A percentile compares a stretch with the other conserved stretches of the same genome.
Evolutionary conservation across 1,140 invertebrate species (phyloP).

Genomic region (Holotrichia oblita): DNA sequence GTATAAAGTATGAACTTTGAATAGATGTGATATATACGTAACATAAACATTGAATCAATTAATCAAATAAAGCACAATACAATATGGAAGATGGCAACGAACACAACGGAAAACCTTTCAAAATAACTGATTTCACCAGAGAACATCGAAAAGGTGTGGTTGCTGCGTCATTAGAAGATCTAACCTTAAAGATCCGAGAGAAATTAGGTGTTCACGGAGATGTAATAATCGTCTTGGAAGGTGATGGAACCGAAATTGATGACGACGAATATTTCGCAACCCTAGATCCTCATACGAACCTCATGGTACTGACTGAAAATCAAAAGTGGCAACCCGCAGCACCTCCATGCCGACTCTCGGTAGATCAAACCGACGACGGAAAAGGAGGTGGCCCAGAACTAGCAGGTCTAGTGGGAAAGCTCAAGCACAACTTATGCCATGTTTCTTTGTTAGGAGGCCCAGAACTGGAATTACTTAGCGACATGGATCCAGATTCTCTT

Average conservation of each 20-base stretch:
- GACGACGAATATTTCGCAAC: constrained; percentile 89
- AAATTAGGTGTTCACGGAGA: constrained; percentile 66
- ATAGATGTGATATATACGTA: constrained; percentile 12
- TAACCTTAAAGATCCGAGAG: constrained; percentile 74
- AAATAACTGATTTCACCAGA: constrained; percentile 75
- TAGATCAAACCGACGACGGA: constrained; percentile 75
- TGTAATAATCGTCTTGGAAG: constrained; percentile 72
- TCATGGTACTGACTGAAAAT: constrained; percentile 79
- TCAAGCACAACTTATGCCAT: constrained; percentile 81
- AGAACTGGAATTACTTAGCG: constrained; percentile 81
- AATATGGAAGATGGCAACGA: constrained; percentile 54
- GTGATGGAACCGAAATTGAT: constrained; percentile 88
- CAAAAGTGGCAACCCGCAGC: constrained; percentile 74
- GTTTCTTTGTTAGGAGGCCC: constrained; percentile 82
- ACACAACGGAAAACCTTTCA: constrained; percentile 66
- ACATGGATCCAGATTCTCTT: constrained; percentile 86
- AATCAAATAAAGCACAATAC: constrained; percentile 13
- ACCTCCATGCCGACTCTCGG: constrained; percentile 66
- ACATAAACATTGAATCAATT: constrained; percentile 3
- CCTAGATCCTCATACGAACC: constrained; percentile 80
- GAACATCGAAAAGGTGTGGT: constrained; percentile 83
- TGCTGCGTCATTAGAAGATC: constrained; percentile 77
- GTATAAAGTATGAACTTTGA: background rate
- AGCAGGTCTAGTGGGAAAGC: constrained; percentile 73
- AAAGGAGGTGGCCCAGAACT: constrained; percentile 64